Percentiles rank a stretch among this genome's conserved stretches.
These are phyloP conservation scores for Oncopeltus fasciatus DNA, from an alignment of 1,140 invertebrate genomes.

Conservation along the genomic window DNA sequence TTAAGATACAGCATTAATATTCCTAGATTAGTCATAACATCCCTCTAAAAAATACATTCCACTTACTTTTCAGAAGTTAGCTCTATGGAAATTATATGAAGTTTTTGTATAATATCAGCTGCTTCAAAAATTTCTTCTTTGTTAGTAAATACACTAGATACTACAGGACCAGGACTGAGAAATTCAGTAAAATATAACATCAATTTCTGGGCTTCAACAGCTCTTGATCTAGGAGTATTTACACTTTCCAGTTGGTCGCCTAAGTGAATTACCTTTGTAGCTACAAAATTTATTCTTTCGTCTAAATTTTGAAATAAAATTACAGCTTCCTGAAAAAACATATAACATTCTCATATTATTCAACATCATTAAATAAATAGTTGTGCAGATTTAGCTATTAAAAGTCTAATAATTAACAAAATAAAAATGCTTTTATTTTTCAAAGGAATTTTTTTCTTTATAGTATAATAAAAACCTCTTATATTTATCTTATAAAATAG, in stretches of 20 bases:
- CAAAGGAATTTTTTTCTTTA: no score
- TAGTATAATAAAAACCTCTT: no score
- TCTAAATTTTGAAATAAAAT: conserved; percentile 83
- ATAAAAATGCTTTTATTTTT: no score
- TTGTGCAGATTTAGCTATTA: no score
- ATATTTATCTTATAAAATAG: no score
- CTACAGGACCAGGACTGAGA: conserved; percentile 64
- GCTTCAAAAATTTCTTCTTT: conserved; percentile 80
- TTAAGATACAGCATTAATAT: no score
- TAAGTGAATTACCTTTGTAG: conserved; percentile 91
- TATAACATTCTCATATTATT: no score
- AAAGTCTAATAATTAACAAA: no score
- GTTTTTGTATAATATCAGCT: conserved; percentile 96
- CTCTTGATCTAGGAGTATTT: conserved; percentile 81
- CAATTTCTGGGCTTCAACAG: conserved; percentile 85
- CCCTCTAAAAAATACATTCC: no score
- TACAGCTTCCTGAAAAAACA: conserved; percentile 53
- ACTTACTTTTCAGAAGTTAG: conserved; percentile 59
- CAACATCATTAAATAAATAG: no score
- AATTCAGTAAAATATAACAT: conserved; percentile 92
- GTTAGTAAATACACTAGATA: conserved; percentile 77
- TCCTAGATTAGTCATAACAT: no score
- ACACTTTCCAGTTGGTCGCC: conserved; percentile 95
- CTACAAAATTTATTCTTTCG: conserved; percentile 90
- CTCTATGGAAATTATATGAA: conserved; percentile 91